Evolutionary conservation across 2,113 vertebrate species (phyloP), one percentile per base, ranked within the genome.

Genomic region (Alouatta palliata): DNA sequence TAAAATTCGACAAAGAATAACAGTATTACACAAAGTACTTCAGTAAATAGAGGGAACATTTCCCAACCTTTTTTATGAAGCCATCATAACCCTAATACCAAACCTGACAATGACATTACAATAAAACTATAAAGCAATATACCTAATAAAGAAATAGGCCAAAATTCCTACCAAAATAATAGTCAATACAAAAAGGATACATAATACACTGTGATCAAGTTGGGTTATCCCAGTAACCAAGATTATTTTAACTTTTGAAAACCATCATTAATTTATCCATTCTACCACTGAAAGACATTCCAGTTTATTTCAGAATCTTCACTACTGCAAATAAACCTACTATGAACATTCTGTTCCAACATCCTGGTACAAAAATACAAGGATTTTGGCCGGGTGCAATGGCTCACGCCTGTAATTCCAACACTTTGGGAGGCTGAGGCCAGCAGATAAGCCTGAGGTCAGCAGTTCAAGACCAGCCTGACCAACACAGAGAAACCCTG

Each of bases 211-310:
- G 30, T 49, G 43, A 90, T 20, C 35, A 93, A 58, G 21, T 45
- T 71, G 73, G 43, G n/a, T 91, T 95, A 91, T 76, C 54, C 16
- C 68, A 80, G 25, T 66, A 89, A 92, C 32, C 47, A 94, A 96
- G 6, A 75, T 68, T 90, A 73, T 75, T 91, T 47, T 91, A 90
- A 86, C 80, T 90, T 95, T 58, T 20, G 61, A 93, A 96, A 97
- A 61, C 30, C 45, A 83, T 5, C 47, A 94, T 79, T 64, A 90
- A 52, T 56, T 93, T 66, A 92, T 56, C 11, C 45, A 66, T 85
- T 75, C 30, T 85, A 86, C 40, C 61, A 76, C 23, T 66, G 10
- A 90, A 32, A 20, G 14, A 86, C 56, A 96, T 20, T 73, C 40
- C 40, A 49, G 35, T 52, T 56, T 87, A 80, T 80, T 84, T 84